phyloP scores from a whole-genome alignment of 2,888 invertebrate genomes.

The Boloria euphrosyne region DNA sequence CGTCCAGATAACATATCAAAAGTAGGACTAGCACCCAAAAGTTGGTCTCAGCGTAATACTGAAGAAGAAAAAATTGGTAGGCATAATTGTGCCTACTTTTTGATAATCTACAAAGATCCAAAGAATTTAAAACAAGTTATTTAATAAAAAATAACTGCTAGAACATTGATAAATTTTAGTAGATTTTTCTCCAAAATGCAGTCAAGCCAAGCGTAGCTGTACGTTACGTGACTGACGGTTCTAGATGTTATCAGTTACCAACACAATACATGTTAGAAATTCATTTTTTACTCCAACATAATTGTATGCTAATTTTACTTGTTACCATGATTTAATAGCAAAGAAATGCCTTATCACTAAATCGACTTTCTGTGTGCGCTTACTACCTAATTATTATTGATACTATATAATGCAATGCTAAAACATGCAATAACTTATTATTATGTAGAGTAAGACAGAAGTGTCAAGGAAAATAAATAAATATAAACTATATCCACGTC shows the following conservation, averaged over 20 bases:
- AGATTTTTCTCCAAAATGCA: slow-evolving; percentile 27
- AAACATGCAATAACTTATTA: too few relatives aligned
- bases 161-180: slow-evolving; percentile 20
- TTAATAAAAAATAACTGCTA: neutral
- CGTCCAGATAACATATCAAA: too few relatives aligned
- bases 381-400: neutral
- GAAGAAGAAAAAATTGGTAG: too few relatives aligned
- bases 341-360: neutral
- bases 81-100: too few relatives aligned
- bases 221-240: slow-evolving; percentile 30
- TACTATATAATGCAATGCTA: too few relatives aligned
- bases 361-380: neutral
- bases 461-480: too few relatives aligned
- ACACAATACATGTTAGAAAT: slow-evolving; percentile 32
- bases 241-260: slow-evolving; percentile 34
- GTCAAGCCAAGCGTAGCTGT: slow-evolving; percentile 31
- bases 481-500: too few relatives aligned
- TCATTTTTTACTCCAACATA: slow-evolving; percentile 21
- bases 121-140: neutral
- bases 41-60: too few relatives aligned
- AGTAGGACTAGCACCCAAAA: too few relatives aligned
- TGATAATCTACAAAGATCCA: neutral
- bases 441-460: too few relatives aligned
- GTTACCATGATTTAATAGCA: slow-evolving; percentile 1
- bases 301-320: slow-evolving; percentile 15